These are phyloP conservation scores for Horisme vitalbata DNA, from an alignment of 2,888 invertebrate species.

Conservation along the genomic window DNA sequence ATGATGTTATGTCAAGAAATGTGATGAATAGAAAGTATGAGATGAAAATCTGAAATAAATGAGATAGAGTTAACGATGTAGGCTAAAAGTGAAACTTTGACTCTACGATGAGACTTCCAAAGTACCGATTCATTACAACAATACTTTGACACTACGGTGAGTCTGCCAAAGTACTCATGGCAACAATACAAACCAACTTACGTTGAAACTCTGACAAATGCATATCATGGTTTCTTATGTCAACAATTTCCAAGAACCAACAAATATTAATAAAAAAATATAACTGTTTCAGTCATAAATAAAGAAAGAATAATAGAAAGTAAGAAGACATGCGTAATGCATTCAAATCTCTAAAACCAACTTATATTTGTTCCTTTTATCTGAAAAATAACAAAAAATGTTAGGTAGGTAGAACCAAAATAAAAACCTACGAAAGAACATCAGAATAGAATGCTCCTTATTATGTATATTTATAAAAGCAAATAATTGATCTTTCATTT, in stretches of 20 bases:
- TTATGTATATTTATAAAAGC: too few species aligned
- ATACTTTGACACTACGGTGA: background rate
- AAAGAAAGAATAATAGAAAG: conserved; percentile 19
- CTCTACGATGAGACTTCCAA: too few species aligned
- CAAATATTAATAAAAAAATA: background rate
- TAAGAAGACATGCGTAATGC: conserved; percentile 7
- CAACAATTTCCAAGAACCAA: background rate
- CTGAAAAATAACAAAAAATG: conserved; percentile 35
- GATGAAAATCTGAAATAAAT: too few species aligned
- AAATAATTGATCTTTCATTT: too few species aligned
- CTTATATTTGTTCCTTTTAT: conserved; percentile 28
- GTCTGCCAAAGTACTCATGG: background rate
- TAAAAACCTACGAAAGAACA: too few species aligned
- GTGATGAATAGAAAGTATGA: too few species aligned
- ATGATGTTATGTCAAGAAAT: too few species aligned
- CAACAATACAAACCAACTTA: background rate
- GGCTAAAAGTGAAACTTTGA: too few species aligned
- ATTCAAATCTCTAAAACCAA: conserved; percentile 28
- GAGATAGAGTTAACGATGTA: too few species aligned
- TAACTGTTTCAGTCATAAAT: conserved; percentile 1
- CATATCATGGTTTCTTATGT: background rate
- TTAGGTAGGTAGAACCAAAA: too few species aligned
- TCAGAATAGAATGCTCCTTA: too few species aligned
- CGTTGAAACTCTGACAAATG: background rate
- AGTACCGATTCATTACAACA: background rate